Evolutionary conservation across 1,140 invertebrate species (phyloP).

Genomic region (Aphaenogaster ashmeadi): DNA sequence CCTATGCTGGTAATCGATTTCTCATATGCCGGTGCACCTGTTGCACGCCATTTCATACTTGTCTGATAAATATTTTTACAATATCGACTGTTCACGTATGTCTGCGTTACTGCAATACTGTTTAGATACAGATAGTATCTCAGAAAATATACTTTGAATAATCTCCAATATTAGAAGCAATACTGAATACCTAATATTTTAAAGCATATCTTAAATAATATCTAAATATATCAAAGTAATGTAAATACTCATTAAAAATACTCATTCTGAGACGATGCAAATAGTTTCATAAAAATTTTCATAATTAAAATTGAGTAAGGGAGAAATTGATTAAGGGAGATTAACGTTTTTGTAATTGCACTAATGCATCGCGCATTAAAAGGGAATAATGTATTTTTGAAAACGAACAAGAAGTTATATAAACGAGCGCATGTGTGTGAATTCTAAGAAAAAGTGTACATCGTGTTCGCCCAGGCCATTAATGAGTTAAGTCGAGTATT

Average conservation of each 20-base stretch:
- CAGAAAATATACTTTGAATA: not conserved
- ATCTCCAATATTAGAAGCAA: not conserved
- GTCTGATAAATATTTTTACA: slow-evolving; percentile 46
- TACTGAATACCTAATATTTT: not conserved
- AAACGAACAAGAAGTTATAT: slow-evolving; percentile 2
- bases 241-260: not conserved
- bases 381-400: not conserved
- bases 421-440: not conserved
- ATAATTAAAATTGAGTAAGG: too few relatives aligned
- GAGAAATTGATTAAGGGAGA: not conserved
- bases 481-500: not conserved
- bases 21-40: slow-evolving; percentile 65
- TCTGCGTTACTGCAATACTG: not conserved
- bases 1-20: slow-evolving; percentile 47
- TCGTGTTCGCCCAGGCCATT: not conserved
- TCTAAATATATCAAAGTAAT: not conserved
- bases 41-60: slow-evolving; percentile 61
- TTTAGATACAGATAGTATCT: not conserved
- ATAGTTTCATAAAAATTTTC: not conserved
- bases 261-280: not conserved
- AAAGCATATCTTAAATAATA: not conserved
- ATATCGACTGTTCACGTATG: not conserved
- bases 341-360: not conserved
- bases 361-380: not conserved
- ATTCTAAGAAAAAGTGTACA: not conserved